phyloP scores from a whole-genome alignment of 2,888 invertebrate species.

The Cantharis flavilabris region DNA sequence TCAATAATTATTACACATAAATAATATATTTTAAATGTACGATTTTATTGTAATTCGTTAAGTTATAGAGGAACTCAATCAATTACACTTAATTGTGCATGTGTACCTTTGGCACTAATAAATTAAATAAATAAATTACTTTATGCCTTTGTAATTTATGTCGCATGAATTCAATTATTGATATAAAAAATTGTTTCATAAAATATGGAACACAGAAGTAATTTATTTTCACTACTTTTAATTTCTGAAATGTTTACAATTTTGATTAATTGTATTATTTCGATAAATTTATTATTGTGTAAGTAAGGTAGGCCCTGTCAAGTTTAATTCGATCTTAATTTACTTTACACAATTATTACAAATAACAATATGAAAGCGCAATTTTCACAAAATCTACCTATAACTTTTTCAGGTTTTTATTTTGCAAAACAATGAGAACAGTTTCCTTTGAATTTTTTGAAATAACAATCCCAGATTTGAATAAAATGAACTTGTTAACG shows the following conservation, averaged over 20 bases:
- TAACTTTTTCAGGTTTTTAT: not conserved
- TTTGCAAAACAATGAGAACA: not conserved
- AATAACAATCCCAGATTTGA: too few species aligned
- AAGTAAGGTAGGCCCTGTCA: not conserved
- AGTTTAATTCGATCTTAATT: not conserved
- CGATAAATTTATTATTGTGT: not conserved
- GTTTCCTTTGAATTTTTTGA: too few species aligned
- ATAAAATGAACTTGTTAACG: too few species aligned
- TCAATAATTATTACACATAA: not conserved
- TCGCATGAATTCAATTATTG: not conserved
- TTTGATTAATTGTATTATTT: not conserved
- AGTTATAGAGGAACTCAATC: not conserved
- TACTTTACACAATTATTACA: not conserved
- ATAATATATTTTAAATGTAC: not conserved
- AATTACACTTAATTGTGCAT: not conserved
- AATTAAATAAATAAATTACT: not conserved
- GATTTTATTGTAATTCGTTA: not conserved
- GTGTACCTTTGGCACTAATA: not conserved
- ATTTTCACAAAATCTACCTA: not conserved
- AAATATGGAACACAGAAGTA: not conserved
- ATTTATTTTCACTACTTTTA: not conserved
- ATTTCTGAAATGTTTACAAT: not conserved
- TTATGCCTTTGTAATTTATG: not conserved
- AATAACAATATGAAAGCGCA: not conserved
- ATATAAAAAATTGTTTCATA: not conserved